These are phyloP conservation scores for Norana najaformis DNA, from an alignment of 2,888 invertebrate genomes.

Conservation along the genomic window DNA sequence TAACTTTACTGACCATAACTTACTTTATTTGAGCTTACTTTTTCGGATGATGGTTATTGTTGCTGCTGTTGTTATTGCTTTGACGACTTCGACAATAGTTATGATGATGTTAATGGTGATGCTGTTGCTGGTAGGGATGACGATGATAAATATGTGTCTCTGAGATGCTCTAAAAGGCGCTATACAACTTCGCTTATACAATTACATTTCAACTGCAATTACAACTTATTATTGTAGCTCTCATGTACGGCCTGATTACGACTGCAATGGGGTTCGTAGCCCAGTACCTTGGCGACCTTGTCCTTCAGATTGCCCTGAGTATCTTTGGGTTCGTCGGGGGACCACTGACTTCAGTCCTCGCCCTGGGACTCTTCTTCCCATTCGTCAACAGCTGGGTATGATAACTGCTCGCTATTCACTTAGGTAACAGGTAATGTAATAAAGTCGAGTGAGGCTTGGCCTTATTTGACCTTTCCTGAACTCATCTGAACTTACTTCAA, in stretches of 20 bases:
- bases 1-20: no score
- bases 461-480: neutral
- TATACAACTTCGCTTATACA: no score
- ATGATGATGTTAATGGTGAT: neutral
- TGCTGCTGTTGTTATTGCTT: neutral
- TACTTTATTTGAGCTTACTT: no score
- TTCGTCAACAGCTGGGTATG: slow-evolving; percentile 37
- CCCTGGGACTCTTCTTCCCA: slow-evolving; percentile 40
- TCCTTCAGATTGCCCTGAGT: slow-evolving; percentile 53
- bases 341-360: slow-evolving; percentile 43
- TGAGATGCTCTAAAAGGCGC: no score
- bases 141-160: no score
- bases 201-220: no score
- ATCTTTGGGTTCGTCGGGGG: slow-evolving; percentile 57
- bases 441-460: neutral
- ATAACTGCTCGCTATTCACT: neutral
- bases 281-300: slow-evolving; percentile 42
- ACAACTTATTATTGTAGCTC: slow-evolving; percentile 34
- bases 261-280: slow-evolving; percentile 41
- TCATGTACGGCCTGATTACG: slow-evolving; percentile 39
- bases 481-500: no score
- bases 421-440: neutral
- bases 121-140: neutral
- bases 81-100: neutral
- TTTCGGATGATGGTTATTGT: no score